A percentile compares a stretch with the other conserved stretches of the same genome.
Evolutionary conservation across 2,888 invertebrate genomes (phyloP).

Genomic region (Cyrtodaria siliqua): DNA sequence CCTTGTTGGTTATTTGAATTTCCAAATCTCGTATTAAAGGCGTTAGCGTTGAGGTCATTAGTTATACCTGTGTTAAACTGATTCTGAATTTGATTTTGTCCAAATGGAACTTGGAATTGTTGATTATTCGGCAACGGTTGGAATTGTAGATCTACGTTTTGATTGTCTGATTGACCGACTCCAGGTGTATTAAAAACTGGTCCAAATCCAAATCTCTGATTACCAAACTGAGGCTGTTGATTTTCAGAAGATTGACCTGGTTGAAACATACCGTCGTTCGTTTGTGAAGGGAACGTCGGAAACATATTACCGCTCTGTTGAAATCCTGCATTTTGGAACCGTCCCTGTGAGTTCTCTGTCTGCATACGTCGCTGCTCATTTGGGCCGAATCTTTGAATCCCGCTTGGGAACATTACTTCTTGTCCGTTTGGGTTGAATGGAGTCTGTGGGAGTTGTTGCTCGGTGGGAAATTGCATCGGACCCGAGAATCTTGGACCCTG

Average conservation of each 20-base stretch:
- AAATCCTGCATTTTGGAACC: too few species aligned
- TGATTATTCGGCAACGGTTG: conserved; percentile 14
- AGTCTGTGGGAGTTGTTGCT: background rate
- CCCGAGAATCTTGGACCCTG: background rate
- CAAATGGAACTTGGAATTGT: conserved; percentile 7
- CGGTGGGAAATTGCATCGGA: background rate
- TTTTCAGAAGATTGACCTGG: background rate
- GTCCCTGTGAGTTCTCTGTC: too few species aligned
- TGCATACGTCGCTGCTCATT: background rate
- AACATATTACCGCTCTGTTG: too few species aligned
- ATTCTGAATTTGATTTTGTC: conserved; percentile 12
- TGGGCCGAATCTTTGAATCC: conserved; percentile 32
- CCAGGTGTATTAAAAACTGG: conserved; percentile 28
- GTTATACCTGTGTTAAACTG: too few species aligned
- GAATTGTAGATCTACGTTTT: conserved; percentile 37
- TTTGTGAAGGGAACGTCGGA: too few species aligned
- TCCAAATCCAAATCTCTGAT: conserved; percentile 6
- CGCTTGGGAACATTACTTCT: background rate
- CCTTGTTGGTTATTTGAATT: background rate
- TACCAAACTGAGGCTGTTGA: background rate
- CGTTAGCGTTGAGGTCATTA: background rate
- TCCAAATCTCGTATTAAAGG: background rate
- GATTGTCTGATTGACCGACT: conserved; percentile 2
- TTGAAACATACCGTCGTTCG: too few species aligned
- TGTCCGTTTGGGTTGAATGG: conserved; percentile 21